phyloP scores from a whole-genome alignment of 2,797 vertebrate species.

The Atherinosoma microstoma region DNA sequence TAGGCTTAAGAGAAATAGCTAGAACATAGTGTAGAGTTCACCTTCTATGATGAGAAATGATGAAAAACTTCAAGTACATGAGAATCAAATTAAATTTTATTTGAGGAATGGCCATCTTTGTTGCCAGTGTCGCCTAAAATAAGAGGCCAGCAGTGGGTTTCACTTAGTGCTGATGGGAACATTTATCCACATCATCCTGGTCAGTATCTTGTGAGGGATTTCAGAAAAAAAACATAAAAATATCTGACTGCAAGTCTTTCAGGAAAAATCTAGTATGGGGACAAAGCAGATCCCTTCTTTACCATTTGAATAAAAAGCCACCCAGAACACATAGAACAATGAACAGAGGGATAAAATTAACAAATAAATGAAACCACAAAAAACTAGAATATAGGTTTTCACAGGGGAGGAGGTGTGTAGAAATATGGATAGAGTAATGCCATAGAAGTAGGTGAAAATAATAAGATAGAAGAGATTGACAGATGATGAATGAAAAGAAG shows the following conservation, averaged over 20 bases:
- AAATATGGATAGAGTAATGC: constrained; percentile 38
- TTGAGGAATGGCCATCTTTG: constrained; percentile 27
- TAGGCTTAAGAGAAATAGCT: constrained; percentile 38
- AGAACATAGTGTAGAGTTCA: constrained; percentile 33
- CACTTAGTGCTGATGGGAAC: constrained; percentile 46
- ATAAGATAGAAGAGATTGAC: constrained; percentile 41
- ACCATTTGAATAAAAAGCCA: constrained; percentile 51
- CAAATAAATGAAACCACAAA: background rate
- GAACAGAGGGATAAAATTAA: constrained; percentile 1
- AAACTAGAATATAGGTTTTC: background rate
- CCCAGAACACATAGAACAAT: constrained; percentile 27
- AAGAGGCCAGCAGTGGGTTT: constrained; percentile 32
- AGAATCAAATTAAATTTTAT: constrained; percentile 39
- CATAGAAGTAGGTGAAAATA: constrained; percentile 51
- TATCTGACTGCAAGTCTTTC: constrained; percentile 47
- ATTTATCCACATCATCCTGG: constrained; percentile 60
- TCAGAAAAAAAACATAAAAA: constrained; percentile 39
- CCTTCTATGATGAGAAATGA: constrained; percentile 27
- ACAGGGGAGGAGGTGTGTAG: constrained; percentile 10
- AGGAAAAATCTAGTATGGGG: constrained; percentile 52
- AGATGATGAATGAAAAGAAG: constrained; percentile 44
- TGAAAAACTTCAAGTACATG: constrained; percentile 29
- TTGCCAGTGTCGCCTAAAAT: constrained; percentile 28
- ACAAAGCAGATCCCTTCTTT: constrained; percentile 63
- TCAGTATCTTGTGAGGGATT: constrained; percentile 47